Evolutionary conservation across 2,797 vertebrate species (phyloP).

Genomic region (Acanthornis magna): DNA sequence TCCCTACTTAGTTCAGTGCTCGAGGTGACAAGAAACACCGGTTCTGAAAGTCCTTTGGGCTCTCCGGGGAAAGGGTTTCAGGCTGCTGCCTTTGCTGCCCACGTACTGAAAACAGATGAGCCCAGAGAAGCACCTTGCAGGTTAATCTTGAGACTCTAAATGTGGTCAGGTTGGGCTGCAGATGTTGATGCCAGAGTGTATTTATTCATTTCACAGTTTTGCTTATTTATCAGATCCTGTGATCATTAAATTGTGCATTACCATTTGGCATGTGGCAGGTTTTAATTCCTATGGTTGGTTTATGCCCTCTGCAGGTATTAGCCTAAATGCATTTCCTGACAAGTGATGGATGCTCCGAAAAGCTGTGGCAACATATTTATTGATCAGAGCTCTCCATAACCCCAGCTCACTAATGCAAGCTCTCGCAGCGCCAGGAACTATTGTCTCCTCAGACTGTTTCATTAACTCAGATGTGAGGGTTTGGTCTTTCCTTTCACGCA

Average conservation of each 20-base stretch:
- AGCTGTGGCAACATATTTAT: constrained; percentile 53
- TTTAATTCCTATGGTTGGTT: constrained; percentile 62
- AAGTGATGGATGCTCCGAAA: constrained; percentile 29
- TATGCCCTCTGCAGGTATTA: constrained; percentile 59
- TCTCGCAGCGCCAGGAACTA: constrained; percentile 44
- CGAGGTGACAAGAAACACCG: not conserved
- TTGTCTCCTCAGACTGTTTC: constrained; percentile 61
- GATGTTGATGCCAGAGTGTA: constrained; percentile 51
- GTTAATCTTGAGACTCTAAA: constrained; percentile 16
- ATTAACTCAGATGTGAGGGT: constrained; percentile 57
- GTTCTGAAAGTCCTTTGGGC: not conserved
- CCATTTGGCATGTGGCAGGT: constrained; percentile 63
- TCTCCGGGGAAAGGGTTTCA: not conserved
- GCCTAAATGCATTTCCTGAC: constrained; percentile 68
- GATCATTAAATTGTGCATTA: constrained; percentile 66
- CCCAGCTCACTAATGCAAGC: constrained; percentile 51
- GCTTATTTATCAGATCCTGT: constrained; percentile 65
- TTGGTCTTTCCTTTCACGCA: constrained; percentile 24
- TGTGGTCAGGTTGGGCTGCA: constrained; percentile 2
- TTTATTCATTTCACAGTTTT: constrained; percentile 59
- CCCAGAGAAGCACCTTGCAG: constrained; percentile 13
- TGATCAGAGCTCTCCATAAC: constrained; percentile 58
- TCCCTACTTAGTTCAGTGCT: not conserved
- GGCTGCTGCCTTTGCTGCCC: not conserved
- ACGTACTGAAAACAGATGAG: not conserved